These are phyloP conservation scores for Troglohyphantes excavatus DNA, from an alignment of 2,888 invertebrate species.

Conservation along the genomic window DNA sequence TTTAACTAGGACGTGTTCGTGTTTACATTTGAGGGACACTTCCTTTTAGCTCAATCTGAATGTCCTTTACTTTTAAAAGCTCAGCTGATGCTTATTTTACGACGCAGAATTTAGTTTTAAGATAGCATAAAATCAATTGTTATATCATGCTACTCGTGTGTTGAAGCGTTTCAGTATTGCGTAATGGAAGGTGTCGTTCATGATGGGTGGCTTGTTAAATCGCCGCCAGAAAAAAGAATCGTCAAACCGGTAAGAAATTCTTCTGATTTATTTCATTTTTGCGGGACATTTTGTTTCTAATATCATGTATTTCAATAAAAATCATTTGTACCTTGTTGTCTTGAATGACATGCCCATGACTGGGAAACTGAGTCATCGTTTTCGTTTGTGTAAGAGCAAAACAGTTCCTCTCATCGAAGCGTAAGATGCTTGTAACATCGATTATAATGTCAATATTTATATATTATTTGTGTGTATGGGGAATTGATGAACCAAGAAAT, in stretches of 20 bases:
- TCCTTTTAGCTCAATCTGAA: neutral
- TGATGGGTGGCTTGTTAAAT: slow-evolving; percentile 97
- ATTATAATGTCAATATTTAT: no score
- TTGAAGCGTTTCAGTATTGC: slow-evolving; percentile 18
- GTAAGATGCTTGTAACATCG: no score
- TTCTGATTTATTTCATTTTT: neutral
- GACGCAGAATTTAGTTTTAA: neutral
- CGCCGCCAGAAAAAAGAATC: slow-evolving; percentile 92
- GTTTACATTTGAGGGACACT: slow-evolving; percentile 20
- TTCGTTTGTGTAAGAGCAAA: neutral
- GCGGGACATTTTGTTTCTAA: neutral
- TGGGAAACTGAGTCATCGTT: neutral
- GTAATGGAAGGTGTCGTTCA: slow-evolving; percentile 86
- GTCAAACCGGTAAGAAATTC: slow-evolving; percentile 90
- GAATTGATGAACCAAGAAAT: no score
- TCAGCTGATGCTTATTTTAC: neutral
- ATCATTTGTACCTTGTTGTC: neutral
- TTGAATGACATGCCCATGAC: neutral
- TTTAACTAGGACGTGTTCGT: slow-evolving; percentile 30
- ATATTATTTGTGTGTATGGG: no score
- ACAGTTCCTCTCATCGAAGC: neutral
- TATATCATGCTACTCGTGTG: neutral
- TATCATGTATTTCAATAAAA: neutral
- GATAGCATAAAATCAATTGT: neutral
- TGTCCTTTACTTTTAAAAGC: neutral